Percentiles rank a stretch among this genome's conserved stretches.
These are phyloP conservation scores for Anomalospiza imberbis DNA, from an alignment of 2,797 vertebrate genomes.

Conservation along the genomic window DNA sequence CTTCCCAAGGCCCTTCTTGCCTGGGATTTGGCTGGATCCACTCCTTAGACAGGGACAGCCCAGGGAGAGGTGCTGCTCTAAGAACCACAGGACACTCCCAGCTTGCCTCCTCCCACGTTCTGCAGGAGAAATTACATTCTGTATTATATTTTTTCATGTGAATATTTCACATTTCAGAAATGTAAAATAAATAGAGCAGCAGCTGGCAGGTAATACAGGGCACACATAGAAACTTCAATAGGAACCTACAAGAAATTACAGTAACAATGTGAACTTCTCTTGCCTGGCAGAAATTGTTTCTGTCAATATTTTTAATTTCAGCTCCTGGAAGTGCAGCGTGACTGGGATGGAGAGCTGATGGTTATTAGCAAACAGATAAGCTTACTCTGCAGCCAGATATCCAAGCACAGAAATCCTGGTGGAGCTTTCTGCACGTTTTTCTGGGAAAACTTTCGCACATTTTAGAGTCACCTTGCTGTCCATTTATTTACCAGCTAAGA, in stretches of 20 bases:
- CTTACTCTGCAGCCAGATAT: neutral
- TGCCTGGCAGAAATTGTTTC: slow-evolving; percentile 42
- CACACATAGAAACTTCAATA: neutral
- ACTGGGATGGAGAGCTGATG: neutral
- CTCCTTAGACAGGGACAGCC: neutral
- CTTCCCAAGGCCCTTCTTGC: neutral
- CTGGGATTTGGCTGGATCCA: neutral
- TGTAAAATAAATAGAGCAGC: neutral
- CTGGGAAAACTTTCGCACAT: neutral
- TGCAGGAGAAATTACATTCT: neutral
- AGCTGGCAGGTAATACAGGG: neutral
- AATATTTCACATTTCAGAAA: neutral
- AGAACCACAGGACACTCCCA: neutral
- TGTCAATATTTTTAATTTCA: slow-evolving; percentile 54
- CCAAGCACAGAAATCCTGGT: neutral
- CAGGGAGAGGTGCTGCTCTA: neutral
- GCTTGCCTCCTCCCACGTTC: fast-evolving
- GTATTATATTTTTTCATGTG: neutral
- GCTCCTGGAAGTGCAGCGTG: neutral
- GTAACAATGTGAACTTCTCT: neutral
- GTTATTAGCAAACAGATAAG: slow-evolving; percentile 16
- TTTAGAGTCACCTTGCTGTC: neutral
- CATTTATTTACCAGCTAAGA: neutral
- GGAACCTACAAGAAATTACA: neutral
- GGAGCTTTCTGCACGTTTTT: neutral